These are phyloP conservation scores for Babyrousa celebensis DNA, from an alignment of 2,797 vertebrate genomes.

Conservation along the genomic window DNA sequence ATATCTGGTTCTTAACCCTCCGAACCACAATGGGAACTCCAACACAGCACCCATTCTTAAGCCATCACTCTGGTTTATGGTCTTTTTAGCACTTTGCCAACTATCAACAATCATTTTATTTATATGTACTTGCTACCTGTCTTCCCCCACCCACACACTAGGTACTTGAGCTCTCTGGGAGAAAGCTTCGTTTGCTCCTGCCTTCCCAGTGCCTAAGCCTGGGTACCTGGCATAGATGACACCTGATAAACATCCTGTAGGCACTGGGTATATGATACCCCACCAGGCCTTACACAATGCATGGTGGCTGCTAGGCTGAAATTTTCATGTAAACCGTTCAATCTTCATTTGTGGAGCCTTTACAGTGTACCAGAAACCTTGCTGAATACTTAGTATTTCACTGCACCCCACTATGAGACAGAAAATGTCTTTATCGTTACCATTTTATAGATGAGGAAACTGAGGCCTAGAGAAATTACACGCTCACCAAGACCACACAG, in stretches of 20 bases:
- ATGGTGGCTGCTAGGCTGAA: background rate
- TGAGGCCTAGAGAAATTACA: background rate
- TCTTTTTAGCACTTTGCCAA: background rate
- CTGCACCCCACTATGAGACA: background rate
- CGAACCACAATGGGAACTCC: too few relatives aligned
- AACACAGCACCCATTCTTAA: background rate
- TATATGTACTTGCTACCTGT: background rate
- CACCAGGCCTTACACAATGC: background rate
- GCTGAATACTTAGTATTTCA: background rate
- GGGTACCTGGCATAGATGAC: background rate
- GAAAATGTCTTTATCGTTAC: background rate
- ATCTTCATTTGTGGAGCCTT: background rate
- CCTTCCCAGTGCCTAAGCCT: background rate
- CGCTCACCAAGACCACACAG: background rate
- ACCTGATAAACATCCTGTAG: background rate
- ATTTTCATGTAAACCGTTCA: background rate
- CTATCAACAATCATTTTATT: background rate
- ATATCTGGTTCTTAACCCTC: too few relatives aligned
- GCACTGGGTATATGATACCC: background rate
- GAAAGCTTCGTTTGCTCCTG: background rate
- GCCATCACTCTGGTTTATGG: background rate
- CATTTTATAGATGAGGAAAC: conserved; percentile 24
- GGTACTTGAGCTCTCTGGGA: background rate
- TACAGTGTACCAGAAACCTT: background rate
- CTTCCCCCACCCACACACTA: background rate